These are phyloP conservation scores for Agriopis aurantiaria DNA, from an alignment of 2,888 invertebrate genomes.

Conservation along the genomic window DNA sequence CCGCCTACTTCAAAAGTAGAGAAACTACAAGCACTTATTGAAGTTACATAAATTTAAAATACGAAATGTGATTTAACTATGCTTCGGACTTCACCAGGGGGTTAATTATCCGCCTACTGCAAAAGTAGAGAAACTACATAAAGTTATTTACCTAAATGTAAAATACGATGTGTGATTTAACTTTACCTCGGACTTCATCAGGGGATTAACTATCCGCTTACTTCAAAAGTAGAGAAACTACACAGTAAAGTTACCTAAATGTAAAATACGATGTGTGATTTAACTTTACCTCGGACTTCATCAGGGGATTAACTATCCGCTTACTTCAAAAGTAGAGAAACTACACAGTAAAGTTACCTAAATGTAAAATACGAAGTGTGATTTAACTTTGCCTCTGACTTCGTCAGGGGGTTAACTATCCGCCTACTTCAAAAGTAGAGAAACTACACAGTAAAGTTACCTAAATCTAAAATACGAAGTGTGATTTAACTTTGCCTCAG, in stretches of 20 bases:
- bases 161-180: too few relatives aligned
- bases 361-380: too few relatives aligned
- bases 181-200: background rate
- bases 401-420: background rate
- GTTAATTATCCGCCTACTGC: background rate
- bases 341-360: background rate
- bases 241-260: background rate
- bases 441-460: background rate
- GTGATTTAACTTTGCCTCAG: background rate
- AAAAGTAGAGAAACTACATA: background rate
- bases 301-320: background rate
- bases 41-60: background rate
- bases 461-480: background rate
- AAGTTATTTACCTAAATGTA: background rate
- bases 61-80: too few relatives aligned
- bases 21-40: background rate
- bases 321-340: background rate
- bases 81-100: background rate
- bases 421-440: background rate
- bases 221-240: background rate
- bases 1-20: background rate
- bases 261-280: too few relatives aligned
- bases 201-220: background rate
- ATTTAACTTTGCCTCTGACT: background rate
- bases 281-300: background rate